A percentile compares a stretch with the other conserved stretches of the same genome.
Evolutionary conservation across 2,888 invertebrate species (phyloP).

Genomic region (Brachylomia viminalis): DNA sequence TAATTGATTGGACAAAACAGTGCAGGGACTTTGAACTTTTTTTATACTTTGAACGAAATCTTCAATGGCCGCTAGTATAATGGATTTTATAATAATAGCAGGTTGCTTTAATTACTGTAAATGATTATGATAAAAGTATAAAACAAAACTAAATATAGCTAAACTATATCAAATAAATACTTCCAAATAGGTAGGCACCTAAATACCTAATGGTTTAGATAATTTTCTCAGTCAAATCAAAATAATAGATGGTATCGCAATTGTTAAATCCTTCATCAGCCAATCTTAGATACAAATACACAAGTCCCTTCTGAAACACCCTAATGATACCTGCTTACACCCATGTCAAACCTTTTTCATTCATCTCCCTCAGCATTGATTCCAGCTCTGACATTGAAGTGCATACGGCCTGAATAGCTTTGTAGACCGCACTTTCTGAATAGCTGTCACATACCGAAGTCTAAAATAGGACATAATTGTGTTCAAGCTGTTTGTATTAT

Average conservation of each 20-base stretch:
- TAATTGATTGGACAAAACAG: constrained; percentile 20
- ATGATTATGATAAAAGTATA: background rate
- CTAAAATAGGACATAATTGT: constrained; percentile 59
- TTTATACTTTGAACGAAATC: background rate
- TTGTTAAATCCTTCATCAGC: background rate
- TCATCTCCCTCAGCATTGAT: constrained; percentile 50
- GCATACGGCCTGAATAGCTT: constrained; percentile 57
- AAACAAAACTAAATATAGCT: background rate
- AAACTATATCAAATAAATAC: no score
- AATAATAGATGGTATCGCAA: background rate
- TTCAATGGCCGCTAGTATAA: background rate
- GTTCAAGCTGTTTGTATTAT: constrained; percentile 21
- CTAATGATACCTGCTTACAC: constrained; percentile 42
- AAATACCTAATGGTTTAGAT: no score
- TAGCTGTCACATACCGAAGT: constrained; percentile 51
- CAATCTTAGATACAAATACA: background rate
- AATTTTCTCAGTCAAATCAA: background rate
- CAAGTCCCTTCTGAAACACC: background rate
- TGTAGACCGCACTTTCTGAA: constrained; percentile 39
- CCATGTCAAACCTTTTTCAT: constrained; percentile 55
- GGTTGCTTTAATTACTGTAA: background rate
- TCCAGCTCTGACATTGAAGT: constrained; percentile 59
- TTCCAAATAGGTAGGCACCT: no score
- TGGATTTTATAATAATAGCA: background rate
- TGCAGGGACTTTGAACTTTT: background rate